phyloP scores from a whole-genome alignment of 1,140 invertebrate species.

The Euura lappo region DNA sequence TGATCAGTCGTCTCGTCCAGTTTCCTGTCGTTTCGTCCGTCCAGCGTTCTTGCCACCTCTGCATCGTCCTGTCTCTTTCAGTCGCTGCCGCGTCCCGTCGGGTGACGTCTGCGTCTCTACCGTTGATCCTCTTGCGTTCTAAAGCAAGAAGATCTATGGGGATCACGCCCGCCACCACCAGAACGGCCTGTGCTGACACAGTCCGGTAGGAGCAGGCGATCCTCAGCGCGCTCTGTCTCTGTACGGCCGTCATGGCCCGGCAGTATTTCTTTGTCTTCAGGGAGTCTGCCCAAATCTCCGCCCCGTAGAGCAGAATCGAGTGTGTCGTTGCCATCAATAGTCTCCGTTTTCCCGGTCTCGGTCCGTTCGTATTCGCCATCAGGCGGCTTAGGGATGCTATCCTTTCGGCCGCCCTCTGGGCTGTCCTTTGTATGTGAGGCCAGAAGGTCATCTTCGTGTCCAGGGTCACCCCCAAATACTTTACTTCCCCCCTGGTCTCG shows the following conservation, averaged over 20 bases:
- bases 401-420: conserved; percentile 15
- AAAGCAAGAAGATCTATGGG: conserved; percentile 30
- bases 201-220: conserved; percentile 31
- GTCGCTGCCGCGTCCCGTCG: not conserved
- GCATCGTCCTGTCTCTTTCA: conserved; percentile 4
- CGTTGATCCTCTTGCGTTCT: not conserved
- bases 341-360: not conserved
- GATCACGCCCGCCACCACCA: conserved; percentile 26
- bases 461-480: conserved; percentile 21
- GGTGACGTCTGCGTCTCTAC: not conserved
- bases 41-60: conserved; percentile 18
- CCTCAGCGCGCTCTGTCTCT: conserved; percentile 24
- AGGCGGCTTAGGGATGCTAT: conserved; percentile 5
- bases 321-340: conserved; percentile 8
- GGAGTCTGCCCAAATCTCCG: not conserved
- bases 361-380: conserved; percentile 22
- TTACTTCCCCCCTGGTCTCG: not conserved
- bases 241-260: conserved; percentile 17
- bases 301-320: conserved; percentile 17
- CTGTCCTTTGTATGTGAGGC: conserved; percentile 12
- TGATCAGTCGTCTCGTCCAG: conserved; percentile 29
- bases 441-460: conserved; percentile 19
- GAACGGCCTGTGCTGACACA: conserved; percentile 23
- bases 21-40: conserved; percentile 6
- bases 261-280: conserved; percentile 11